Conservation (phyloP, 2,888 invertebrate genomes). For the Chrysopilus asiliformis region DNA sequence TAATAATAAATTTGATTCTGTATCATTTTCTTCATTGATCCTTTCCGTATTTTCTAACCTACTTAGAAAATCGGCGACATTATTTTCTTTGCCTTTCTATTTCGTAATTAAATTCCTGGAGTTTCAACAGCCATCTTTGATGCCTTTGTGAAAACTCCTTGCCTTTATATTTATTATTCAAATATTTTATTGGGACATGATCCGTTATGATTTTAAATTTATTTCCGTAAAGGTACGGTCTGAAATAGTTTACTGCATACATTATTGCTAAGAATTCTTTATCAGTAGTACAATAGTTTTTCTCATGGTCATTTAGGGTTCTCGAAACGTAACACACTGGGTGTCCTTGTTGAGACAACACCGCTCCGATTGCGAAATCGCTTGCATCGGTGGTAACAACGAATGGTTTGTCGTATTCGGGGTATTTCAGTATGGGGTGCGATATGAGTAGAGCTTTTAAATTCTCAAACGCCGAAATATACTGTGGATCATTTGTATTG, state of each 20-base stretch:
- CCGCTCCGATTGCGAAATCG: slow-evolving; percentile 10
- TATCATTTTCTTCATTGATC: slow-evolving; percentile 9
- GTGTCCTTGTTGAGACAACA: slow-evolving; percentile 11
- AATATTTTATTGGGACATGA: slow-evolving; percentile 12
- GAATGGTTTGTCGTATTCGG: too few species aligned
- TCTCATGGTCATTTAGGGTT: slow-evolving; percentile 11
- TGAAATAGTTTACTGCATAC: slow-evolving; percentile 10
- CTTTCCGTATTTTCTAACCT: slow-evolving; percentile 10
- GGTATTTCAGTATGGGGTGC: slow-evolving; percentile 10
- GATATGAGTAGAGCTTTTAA: slow-evolving; percentile 10
- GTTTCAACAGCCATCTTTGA: slow-evolving; percentile 12
- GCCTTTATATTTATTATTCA: slow-evolving; percentile 12
- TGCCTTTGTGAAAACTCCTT: slow-evolving; percentile 11
- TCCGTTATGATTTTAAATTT: slow-evolving; percentile 13
- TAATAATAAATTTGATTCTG: slow-evolving; percentile 9
- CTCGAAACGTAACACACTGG: slow-evolving; percentile 12
- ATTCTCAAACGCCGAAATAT: slow-evolving; percentile 13
- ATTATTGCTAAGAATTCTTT: slow-evolving; percentile 14
- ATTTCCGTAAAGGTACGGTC: slow-evolving; percentile 11
- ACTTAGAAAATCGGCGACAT: slow-evolving; percentile 13
- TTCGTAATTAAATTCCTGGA: slow-evolving; percentile 10
- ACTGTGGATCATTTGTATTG: slow-evolving; percentile 11
- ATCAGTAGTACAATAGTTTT: slow-evolving; percentile 11
- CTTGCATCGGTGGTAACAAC: slow-evolving; percentile 10
- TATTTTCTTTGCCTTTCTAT: slow-evolving; percentile 13